Base-by-base conservation (phyloP, 1,140 invertebrate genomes). In the Bombus fervidus region DNA sequence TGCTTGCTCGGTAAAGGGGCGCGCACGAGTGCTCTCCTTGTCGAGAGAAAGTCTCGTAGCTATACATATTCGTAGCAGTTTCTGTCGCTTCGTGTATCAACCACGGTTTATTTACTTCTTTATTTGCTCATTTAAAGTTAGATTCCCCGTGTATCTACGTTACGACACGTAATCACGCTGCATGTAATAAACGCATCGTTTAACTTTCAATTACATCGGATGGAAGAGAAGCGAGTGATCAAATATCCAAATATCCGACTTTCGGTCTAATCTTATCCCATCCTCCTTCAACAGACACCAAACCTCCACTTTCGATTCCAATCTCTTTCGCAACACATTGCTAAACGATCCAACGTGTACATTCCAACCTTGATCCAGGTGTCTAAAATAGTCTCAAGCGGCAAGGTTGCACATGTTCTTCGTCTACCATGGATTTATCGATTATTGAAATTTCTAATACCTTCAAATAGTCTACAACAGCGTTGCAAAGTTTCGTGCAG, bases 31-130 rank as follows among this genome's bases (percentile, higher is more conserved):
- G 87, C 88, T 90, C 88, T 90, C 88, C 88, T 89, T 89, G 82
- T 76, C 82, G 79, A 90, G 89, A 90, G 89, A 90, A 90, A 90
- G 89, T 90, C 89, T 79, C 82, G 74, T 82, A 76, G 81, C 13
- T 57, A 28, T 64, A 62, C 5, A 75, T 62, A 22, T n/a, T 43
- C 10, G 25, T 34, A 47, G n/a, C 47, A 31, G 37, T 34, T 10
- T 59, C 57, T 59, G 22, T 22, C 28, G 28, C 12, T 78, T 77
- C 43, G 53, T 87, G 53, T 87, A 86, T 71, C 71, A 68, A 8
- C 22, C 8, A 39, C 25, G 1, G 41, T 72, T 53, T 28, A 79
- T 59, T 25, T 15, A 9, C 28, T 13, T 12, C 3, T 62, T n/a
- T n/a, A 62, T 28, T 12, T 28, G 28, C 18, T 66, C 31, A 8